Conservation (phyloP, 2,888 invertebrate genomes). For the Acleris sparsana region DNA sequence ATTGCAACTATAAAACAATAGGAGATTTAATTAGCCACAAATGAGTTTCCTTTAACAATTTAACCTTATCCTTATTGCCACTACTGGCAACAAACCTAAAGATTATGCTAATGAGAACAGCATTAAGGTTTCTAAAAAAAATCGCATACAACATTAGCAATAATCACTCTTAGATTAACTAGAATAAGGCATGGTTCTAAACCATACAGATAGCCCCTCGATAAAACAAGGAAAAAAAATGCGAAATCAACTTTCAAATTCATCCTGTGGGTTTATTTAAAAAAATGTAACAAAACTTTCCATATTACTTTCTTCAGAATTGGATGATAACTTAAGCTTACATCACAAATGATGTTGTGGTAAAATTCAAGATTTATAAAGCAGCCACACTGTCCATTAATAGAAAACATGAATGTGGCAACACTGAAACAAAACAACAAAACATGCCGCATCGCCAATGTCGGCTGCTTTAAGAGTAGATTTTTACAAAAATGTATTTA, state of each 20-base stretch:
- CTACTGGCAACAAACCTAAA: not conserved
- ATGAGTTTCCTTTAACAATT: slow-evolving; percentile 5
- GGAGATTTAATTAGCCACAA: slow-evolving; percentile 9
- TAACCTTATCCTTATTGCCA: slow-evolving; percentile 1
- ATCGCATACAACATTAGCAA: slow-evolving; percentile 57
- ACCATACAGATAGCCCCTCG: slow-evolving; percentile 8
- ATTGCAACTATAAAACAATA: not conserved
- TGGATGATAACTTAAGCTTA: not conserved
- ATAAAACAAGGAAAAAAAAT: not conserved
- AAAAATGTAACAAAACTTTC: not conserved
- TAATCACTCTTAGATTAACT: slow-evolving; percentile 37
- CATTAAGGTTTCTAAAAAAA: not conserved
- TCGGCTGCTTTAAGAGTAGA: too few species aligned
- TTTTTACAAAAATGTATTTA: too few species aligned
- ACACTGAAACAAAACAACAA: not conserved
- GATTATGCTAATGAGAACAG: slow-evolving; percentile 5
- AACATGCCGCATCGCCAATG: too few species aligned
- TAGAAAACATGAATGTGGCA: not conserved
- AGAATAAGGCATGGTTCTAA: slow-evolving; percentile 18
- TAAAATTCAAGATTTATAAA: not conserved
- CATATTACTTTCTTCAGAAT: not conserved
- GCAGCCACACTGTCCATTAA: not conserved
- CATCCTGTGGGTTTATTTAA: not conserved
- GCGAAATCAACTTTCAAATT: too few species aligned
- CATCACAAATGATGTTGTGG: not conserved